A percentile compares a stretch with the other conserved stretches of the same genome.
phyloP scores from a whole-genome alignment of 2,797 vertebrate genomes.

The Mus minutoides region DNA sequence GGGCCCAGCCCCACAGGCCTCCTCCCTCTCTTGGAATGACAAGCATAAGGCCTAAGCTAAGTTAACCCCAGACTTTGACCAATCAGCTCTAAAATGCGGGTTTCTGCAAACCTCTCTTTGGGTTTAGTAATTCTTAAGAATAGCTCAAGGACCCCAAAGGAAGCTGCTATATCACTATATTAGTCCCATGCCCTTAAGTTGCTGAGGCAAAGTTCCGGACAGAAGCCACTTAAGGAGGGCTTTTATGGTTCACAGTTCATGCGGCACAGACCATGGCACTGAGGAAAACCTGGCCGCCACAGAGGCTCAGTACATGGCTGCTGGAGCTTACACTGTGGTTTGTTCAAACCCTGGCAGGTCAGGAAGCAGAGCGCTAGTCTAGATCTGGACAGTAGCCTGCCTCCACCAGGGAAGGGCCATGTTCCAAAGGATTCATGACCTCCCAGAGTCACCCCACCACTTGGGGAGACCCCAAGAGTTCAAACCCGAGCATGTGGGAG shows the following conservation, averaged over 20 bases:
- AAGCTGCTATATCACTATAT: background rate
- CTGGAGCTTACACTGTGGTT: background rate
- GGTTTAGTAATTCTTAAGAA: background rate
- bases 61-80: background rate
- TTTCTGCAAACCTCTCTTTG: background rate
- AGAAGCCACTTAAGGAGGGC: background rate
- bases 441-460: background rate
- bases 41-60: background rate
- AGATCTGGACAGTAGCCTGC: background rate
- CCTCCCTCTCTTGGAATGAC: background rate
- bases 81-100: background rate
- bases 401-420: background rate
- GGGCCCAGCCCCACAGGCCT: background rate
- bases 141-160: background rate
- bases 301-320: too few relatives aligned
- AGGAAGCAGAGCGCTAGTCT: background rate
- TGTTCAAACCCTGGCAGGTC: background rate
- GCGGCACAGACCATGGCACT: background rate
- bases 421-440: background rate
- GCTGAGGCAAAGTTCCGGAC: background rate
- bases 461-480: background rate
- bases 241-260: background rate
- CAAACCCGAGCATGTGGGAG: background rate
- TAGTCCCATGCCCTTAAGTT: background rate
- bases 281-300: background rate